Conservation (phyloP, 1,140 invertebrate species). For the Musca vetustissima region DNA sequence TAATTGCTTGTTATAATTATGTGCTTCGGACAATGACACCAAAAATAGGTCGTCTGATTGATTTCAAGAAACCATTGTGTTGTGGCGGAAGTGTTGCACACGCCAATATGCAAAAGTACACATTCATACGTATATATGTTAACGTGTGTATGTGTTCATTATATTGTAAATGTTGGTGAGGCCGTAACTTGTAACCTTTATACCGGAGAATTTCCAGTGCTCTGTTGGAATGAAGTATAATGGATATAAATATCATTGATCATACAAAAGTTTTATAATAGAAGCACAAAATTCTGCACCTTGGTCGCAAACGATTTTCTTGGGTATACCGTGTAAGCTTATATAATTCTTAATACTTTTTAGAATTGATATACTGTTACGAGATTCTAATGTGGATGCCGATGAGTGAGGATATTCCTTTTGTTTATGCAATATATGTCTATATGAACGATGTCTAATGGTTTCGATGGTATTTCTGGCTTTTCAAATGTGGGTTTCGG, state of each 20-base stretch:
- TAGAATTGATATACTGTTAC: slow-evolving; percentile 1
- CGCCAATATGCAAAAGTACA: no score
- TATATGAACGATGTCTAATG: not conserved
- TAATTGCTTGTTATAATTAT: no score
- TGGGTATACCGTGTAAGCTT: not conserved
- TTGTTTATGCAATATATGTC: slow-evolving; percentile 1
- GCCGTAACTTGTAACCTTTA: slow-evolving; percentile 3
- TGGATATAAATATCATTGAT: not conserved
- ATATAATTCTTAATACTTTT: slow-evolving; percentile 2
- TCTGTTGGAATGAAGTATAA: not conserved
- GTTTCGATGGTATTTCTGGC: not conserved
- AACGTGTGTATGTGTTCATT: no score
- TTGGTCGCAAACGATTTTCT: slow-evolving; percentile 9
- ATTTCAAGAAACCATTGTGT: no score
- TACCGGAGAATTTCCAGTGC: not conserved
- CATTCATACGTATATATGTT: no score
- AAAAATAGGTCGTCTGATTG: no score
- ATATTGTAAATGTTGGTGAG: no score
- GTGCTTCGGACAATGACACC: no score
- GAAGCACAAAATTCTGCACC: not conserved
- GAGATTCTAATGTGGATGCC: not conserved
- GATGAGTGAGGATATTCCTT: not conserved
- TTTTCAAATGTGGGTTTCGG: not conserved
- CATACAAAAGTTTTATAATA: not conserved
- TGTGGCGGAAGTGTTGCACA: no score